Base-by-base conservation (phyloP, 1,140 invertebrate species). In the Monomorium pharaonis region DNA sequence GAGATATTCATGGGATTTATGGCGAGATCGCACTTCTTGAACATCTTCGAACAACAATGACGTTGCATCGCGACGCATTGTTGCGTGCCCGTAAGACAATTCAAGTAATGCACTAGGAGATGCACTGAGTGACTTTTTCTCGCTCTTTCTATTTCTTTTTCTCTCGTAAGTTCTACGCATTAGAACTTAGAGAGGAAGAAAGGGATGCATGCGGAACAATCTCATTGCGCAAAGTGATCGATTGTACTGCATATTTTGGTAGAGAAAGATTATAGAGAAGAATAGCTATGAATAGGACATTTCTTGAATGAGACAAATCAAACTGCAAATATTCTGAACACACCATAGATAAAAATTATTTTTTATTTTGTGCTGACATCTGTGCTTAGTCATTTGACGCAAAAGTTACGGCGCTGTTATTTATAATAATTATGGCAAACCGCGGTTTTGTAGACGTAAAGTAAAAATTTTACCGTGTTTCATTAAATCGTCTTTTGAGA, bases 1-100 rank as follows among this genome's bases (percentile, higher is more conserved):
- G 84, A 74, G 90, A 91, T 92, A 92, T 92, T 92, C 90, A 86
- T 91, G 87, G 75, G 81, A 91, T 91, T 86, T 92, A 91, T 86
- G 86, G 87, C 70, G 84, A 76, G 85, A 86, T 88, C 91, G 85
- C 85, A 85, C 77, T 92, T 92, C 92, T 90, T 91, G 87, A 91
- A 86, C 84, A 88, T 62, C 86, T 86, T 75, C 86, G 85, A 88
- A 92, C 90, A 88, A 92, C 90, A 92, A 92, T 92, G 88, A 90
- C 81, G 84, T 78, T 63, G 80, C 72, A 84, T 90, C 88, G 86
- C 87, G 85, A 86, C 89, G 90, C 87, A 92, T 92, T 92, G 90
- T 91, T 88, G 85, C 78, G 86, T 84, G 80, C 72, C 84, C 63
- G 58, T 86, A 78, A 75, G 51, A 62, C 76, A 86, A 89, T 70